Conservation (phyloP, 2,113 vertebrate species). For the Vidua chalybeata region DNA sequence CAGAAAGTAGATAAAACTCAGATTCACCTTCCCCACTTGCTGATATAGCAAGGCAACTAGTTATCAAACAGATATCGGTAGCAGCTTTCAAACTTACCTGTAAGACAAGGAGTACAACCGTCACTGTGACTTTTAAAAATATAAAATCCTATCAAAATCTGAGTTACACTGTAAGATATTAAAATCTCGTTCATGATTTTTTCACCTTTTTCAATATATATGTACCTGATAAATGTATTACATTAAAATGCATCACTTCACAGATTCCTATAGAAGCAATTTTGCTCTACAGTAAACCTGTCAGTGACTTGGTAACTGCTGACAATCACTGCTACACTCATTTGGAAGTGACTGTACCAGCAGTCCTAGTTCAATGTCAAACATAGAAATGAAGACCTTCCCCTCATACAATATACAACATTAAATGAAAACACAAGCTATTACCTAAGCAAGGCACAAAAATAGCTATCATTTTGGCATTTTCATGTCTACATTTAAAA, state of each 20-base stretch:
- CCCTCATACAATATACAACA: neutral
- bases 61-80: rapidly evolving
- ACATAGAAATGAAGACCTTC: neutral
- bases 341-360: neutral
- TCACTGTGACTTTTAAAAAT: neutral
- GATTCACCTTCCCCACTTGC: neutral
- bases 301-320: neutral
- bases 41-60: neutral
- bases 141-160: neutral
- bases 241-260: neutral
- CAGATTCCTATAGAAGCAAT: neutral
- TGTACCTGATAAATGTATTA: neutral
- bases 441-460: neutral
- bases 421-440: neutral
- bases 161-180: neutral
- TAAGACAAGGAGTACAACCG: neutral
- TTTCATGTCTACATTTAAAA: neutral
- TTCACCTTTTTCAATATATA: neutral
- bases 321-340: neutral
- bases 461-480: neutral
- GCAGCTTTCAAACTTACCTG: neutral
- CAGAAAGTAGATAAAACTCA: neutral
- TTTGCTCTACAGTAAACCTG: neutral
- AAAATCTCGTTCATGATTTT: neutral
- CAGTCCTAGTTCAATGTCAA: neutral